Evolutionary conservation across 2,797 vertebrate genomes (phyloP).

Genomic region (Pachyuromys duprasi): DNA sequence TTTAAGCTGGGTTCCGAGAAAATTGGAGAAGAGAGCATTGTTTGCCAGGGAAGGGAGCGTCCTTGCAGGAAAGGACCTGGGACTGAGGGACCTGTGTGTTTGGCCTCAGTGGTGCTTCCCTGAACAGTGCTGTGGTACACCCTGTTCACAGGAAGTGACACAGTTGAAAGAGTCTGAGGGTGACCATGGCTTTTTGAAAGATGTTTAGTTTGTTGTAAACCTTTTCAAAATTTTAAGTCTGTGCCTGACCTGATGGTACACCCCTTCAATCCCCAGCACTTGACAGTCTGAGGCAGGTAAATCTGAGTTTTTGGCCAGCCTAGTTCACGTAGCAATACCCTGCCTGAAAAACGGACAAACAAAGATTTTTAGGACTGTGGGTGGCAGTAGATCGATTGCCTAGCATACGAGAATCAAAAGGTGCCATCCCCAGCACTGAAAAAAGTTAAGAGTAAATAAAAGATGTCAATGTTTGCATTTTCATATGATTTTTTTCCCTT

Average conservation of each 20-base stretch:
- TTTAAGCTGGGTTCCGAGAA: background rate
- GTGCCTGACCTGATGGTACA: background rate
- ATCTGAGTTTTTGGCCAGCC: background rate
- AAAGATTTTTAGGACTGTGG: background rate
- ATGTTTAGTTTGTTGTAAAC: slow-evolving; percentile 51
- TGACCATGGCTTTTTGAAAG: background rate
- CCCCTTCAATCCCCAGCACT: background rate
- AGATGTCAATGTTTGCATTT: slow-evolving; percentile 34
- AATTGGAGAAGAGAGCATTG: background rate
- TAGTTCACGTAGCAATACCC: background rate
- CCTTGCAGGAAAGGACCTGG: background rate
- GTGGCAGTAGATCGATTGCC: background rate
- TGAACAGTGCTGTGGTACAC: background rate
- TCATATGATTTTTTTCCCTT: slow-evolving; percentile 4
- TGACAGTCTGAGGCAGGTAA: background rate
- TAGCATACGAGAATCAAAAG: background rate
- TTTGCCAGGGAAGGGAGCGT: background rate
- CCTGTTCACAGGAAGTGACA: background rate
- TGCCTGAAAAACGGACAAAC: background rate
- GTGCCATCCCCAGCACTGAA: background rate
- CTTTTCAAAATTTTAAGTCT: background rate
- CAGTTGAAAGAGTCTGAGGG: background rate
- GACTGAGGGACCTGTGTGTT: background rate
- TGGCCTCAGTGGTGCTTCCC: background rate
- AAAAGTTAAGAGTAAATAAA: slow-evolving; percentile 16